These are phyloP conservation scores for Hycleus cichorii DNA, from an alignment of 1,140 invertebrate genomes.

Conservation along the genomic window DNA sequence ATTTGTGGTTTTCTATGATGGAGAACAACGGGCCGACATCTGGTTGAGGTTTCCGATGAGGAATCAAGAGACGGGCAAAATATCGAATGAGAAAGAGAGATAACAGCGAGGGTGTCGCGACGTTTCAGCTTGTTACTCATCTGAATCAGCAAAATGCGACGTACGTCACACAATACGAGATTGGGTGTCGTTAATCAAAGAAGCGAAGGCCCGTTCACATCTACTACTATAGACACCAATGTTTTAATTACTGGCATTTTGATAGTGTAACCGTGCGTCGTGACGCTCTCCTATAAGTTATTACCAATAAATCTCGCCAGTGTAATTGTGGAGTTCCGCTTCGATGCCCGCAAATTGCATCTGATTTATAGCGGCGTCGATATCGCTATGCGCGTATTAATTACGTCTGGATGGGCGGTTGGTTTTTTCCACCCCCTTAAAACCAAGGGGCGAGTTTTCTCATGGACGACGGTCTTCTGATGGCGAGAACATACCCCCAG, in stretches of 20 bases:
- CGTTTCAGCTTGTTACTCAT: slow-evolving; percentile 7
- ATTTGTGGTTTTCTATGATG: no score
- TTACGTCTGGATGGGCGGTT: slow-evolving; percentile 8
- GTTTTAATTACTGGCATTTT: slow-evolving; percentile 8
- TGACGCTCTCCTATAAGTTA: slow-evolving; percentile 22
- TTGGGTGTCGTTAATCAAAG: slow-evolving; percentile 6
- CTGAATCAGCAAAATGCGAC: slow-evolving; percentile 11
- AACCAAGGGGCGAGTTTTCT: not conserved
- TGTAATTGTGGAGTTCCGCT: slow-evolving; percentile 30
- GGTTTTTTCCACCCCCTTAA: not conserved
- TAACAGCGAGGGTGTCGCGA: not conserved
- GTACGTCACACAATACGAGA: not conserved
- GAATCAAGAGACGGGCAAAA: not conserved
- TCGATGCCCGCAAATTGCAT: slow-evolving; percentile 25
- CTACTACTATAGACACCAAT: no score
- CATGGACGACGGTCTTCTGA: not conserved
- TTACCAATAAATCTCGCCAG: slow-evolving; percentile 31
- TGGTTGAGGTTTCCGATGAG: not conserved
- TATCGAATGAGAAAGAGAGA: no score
- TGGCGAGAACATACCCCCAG: not conserved
- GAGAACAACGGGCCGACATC: no score
- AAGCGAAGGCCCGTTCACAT: no score
- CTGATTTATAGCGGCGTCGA: slow-evolving; percentile 24
- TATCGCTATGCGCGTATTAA: slow-evolving; percentile 14
- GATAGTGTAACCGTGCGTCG: no score